Evolutionary conservation across 2,888 invertebrate genomes (phyloP), one percentile per base, ranked within the genome.

Genomic region (Andrena bucephala): DNA sequence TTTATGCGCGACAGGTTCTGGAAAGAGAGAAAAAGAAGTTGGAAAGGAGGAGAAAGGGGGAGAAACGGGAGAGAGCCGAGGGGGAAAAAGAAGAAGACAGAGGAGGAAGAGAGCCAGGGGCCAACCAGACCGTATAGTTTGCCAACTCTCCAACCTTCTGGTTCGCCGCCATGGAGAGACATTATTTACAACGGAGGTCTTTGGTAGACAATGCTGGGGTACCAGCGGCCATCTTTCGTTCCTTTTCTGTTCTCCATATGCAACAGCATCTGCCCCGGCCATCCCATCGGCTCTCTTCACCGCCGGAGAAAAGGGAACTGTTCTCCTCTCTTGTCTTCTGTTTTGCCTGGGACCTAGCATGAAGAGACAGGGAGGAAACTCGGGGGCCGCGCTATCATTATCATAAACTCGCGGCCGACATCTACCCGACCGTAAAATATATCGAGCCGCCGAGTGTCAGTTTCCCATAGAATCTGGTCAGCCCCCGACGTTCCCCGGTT

Each of bases 201-300:
- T 84, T 85, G 90, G 92, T 91, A 91, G 93, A 94, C 93, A 93
- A 93, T 93, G 92, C 92, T 81, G 87, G 84, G 84, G 78, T 83
- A 86, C 82, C 86, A 81, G 83, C 89, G 86, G 91, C 92, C 93
- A 93, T 93, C 92, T 93, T 92, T 92, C 92, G 86, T 92, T 92
- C 91, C 91, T 92, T 92, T 93, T 92, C 92, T 92, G 90, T 91
- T 91, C 92, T 93, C 93, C 93, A 93, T 93, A 93, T 92, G 93
- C 92, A 93, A 93, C 91, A 93, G 92, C 92, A 93, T 92, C 92
- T 91, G 92, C 90, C 79, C 70, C 81, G 78, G 65, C 84, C 75
- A 78, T 86, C 84, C 87, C 78, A 75, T 78, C 85, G 81, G 74
- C 76, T 67, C 79, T 78, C 77, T 79, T 77, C 66, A 72, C 72